Percentiles rank a stretch among this genome's conserved stretches.
Evolutionary conservation across 1,140 invertebrate genomes (phyloP).

Genomic region (Steinernema feltiae): DNA sequence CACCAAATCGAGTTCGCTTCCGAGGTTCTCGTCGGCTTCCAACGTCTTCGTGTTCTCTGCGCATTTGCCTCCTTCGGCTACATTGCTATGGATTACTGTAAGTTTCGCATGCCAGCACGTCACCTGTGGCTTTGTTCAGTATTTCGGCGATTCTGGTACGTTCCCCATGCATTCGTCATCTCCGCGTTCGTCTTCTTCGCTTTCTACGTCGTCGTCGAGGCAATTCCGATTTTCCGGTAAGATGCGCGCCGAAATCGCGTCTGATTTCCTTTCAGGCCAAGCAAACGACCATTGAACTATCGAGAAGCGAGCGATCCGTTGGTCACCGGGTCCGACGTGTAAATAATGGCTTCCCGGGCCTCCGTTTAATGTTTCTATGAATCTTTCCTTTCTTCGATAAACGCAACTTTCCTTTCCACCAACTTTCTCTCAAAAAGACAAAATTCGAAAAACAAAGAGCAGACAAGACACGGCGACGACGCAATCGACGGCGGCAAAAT

Average conservation of each 20-base stretch:
- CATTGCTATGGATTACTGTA: not conserved
- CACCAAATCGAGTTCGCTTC: not conserved
- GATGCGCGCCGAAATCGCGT: too few species aligned
- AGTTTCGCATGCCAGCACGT: not conserved
- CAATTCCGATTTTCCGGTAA: not conserved
- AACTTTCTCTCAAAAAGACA: not conserved
- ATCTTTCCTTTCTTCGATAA: not conserved
- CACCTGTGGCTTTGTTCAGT: not conserved
- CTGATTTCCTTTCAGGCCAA: not conserved
- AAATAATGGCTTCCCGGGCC: too few species aligned
- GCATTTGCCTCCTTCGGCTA: not conserved
- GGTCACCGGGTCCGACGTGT: not conserved
- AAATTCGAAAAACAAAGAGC: not conserved
- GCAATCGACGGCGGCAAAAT: not conserved
- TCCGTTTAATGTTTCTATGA: not conserved
- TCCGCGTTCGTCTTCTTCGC: not conserved
- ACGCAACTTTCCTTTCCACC: not conserved
- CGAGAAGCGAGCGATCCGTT: not conserved
- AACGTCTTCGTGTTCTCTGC: not conserved
- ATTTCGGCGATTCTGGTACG: not conserved
- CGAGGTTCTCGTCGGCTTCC: not conserved
- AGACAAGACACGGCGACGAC: not conserved
- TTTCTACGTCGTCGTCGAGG: not conserved
- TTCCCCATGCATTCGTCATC: conserved; percentile 1
- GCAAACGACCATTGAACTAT: not conserved